phyloP scores from a whole-genome alignment of 30 jellyfish, hydroid and myxozoan species.

The Haliclystus octoradiatus region DNA sequence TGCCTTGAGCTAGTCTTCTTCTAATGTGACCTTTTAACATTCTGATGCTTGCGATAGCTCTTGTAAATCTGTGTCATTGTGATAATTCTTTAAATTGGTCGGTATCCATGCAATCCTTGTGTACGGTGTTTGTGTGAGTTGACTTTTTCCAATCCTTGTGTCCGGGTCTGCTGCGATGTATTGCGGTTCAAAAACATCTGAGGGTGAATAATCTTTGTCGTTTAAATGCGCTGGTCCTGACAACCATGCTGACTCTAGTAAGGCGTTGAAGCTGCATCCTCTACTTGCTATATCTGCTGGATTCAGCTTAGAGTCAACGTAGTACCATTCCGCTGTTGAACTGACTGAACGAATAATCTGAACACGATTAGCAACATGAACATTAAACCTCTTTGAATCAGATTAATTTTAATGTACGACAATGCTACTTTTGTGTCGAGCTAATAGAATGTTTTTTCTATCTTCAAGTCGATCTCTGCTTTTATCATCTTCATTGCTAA shows the following conservation, averaged over 20 bases:
- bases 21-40: not conserved
- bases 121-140: not conserved
- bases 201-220: not conserved
- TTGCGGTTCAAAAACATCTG: not conserved
- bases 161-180: not conserved
- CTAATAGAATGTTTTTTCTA: not conserved
- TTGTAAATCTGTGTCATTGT: not conserved
- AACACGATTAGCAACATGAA: not conserved
- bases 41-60: not conserved
- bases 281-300: not conserved
- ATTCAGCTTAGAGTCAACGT: not conserved
- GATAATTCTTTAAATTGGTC: not conserved
- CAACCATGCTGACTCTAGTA: not conserved
- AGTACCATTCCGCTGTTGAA: not conserved
- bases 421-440: not conserved
- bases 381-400: not conserved
- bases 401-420: not conserved
- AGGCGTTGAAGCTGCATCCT: not conserved
- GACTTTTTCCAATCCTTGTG: not conserved
- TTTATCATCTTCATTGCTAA: not conserved
- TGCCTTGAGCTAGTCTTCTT: not conserved
- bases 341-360: not conserved
- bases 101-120: not conserved
- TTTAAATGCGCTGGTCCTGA: not conserved
- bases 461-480: not conserved